Percentiles rank a stretch among this genome's conserved stretches.
These are phyloP conservation scores for Ciconia boyciana DNA, from an alignment of 2,113 vertebrate species.

Conservation along the genomic window DNA sequence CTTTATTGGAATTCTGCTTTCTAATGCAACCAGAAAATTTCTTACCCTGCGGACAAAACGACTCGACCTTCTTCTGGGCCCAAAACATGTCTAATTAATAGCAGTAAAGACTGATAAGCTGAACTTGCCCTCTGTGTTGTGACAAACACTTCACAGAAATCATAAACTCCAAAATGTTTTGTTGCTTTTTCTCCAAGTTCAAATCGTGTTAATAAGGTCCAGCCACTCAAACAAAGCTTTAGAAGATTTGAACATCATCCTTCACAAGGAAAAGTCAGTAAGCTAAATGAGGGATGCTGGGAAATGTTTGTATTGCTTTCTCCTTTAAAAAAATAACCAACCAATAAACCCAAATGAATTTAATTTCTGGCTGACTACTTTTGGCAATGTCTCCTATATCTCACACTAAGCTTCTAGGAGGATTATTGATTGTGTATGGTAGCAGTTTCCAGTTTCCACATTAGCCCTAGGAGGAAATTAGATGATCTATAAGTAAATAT, in stretches of 20 bases:
- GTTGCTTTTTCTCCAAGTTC: neutral
- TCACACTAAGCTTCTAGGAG: conserved; percentile 27
- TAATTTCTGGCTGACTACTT: neutral
- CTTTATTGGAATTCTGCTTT: neutral
- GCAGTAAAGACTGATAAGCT: neutral
- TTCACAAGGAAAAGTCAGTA: neutral
- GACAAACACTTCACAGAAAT: neutral
- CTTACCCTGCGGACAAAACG: neutral
- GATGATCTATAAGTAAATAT: conserved; percentile 48
- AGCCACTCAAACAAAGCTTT: neutral
- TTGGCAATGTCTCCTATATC: neutral
- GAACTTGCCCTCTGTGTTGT: neutral
- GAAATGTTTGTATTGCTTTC: neutral
- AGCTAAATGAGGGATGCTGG: neutral
- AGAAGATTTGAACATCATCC: neutral
- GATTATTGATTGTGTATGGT: conserved; percentile 48
- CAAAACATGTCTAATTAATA: neutral
- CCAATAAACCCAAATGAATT: neutral
- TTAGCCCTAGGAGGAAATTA: conserved; percentile 56
- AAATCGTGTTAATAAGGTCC: neutral
- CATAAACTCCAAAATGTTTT: neutral
- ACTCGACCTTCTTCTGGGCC: neutral
- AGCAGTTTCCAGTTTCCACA: conserved; percentile 52
- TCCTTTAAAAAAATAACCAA: neutral
- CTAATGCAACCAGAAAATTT: neutral